Conservation (phyloP, 2,113 vertebrate species). For the Lipophrys pholis region DNA sequence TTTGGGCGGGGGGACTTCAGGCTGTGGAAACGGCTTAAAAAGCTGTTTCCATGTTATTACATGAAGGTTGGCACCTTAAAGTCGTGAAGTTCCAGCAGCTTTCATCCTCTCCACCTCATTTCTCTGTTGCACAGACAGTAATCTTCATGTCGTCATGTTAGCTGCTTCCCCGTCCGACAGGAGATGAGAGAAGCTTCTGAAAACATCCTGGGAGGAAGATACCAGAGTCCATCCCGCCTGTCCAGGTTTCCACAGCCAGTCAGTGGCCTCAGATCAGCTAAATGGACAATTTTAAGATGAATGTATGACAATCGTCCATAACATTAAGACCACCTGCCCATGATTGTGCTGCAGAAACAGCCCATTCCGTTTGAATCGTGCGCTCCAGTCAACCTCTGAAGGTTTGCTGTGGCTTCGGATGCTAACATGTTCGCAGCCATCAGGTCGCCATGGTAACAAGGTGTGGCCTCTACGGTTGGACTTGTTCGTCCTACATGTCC, state of each 20-base stretch:
- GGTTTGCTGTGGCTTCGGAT: too few relatives aligned
- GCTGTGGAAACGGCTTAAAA: background rate
- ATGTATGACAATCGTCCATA: too few relatives aligned
- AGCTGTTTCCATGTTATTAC: conserved; percentile 26
- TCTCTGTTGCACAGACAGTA: conserved; percentile 46
- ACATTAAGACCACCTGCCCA: too few relatives aligned
- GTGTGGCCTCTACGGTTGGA: too few relatives aligned
- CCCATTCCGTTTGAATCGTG: too few relatives aligned
- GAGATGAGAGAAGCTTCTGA: conserved; percentile 46
- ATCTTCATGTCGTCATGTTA: conserved; percentile 59
- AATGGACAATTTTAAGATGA: background rate
- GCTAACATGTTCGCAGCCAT: too few relatives aligned
- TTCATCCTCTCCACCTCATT: conserved; percentile 41
- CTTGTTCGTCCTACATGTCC: too few relatives aligned
- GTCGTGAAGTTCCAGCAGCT: conserved; percentile 23
- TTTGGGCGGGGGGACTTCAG: background rate
- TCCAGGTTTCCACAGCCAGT: background rate
- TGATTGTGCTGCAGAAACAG: too few relatives aligned
- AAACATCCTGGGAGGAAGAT: conserved; percentile 7
- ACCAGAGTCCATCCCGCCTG: background rate
- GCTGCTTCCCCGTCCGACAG: conserved; percentile 42
- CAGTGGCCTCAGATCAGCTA: background rate
- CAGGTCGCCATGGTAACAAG: too few relatives aligned
- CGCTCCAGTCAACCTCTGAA: too few relatives aligned
- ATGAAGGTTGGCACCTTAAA: conserved; percentile 23